Evolutionary conservation across 2,113 vertebrate species (phyloP).

Genomic region (Indicator maculatus): DNA sequence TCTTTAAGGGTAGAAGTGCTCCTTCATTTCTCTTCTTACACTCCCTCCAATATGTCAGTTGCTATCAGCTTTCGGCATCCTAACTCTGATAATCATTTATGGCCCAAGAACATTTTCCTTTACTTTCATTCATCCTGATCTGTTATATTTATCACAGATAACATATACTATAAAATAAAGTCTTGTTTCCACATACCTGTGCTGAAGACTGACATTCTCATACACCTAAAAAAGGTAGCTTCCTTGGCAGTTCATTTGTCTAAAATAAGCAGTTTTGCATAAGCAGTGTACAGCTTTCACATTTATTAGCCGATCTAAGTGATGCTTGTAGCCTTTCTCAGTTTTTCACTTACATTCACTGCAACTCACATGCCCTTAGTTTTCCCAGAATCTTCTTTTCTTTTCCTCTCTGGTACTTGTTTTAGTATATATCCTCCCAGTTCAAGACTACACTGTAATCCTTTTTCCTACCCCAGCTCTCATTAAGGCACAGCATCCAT

Average conservation of each 20-base stretch:
- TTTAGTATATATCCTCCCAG: not conserved
- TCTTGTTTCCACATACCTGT: not conserved
- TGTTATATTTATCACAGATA: constrained; percentile 38
- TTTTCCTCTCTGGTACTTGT: not conserved
- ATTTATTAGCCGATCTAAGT: not conserved
- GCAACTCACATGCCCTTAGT: not conserved
- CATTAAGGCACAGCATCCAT: not conserved
- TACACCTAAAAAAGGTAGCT: not conserved
- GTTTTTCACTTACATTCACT: not conserved
- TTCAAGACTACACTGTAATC: not conserved
- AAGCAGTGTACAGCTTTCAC: not conserved
- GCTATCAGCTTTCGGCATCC: not conserved
- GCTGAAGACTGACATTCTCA: not conserved
- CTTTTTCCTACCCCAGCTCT: not conserved
- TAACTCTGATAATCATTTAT: constrained; percentile 36
- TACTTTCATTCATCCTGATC: constrained; percentile 9
- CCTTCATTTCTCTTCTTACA: not conserved
- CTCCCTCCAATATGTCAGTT: not conserved
- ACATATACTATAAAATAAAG: not conserved
- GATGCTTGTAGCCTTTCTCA: not conserved
- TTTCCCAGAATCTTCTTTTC: not conserved
- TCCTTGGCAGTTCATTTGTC: constrained; percentile 13
- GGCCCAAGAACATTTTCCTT: constrained; percentile 12
- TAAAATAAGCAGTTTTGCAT: constrained; percentile 2
- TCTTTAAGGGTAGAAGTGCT: not conserved